Base-by-base conservation (phyloP, 1,140 invertebrate genomes). In the Oreohelix idahoensis region DNA sequence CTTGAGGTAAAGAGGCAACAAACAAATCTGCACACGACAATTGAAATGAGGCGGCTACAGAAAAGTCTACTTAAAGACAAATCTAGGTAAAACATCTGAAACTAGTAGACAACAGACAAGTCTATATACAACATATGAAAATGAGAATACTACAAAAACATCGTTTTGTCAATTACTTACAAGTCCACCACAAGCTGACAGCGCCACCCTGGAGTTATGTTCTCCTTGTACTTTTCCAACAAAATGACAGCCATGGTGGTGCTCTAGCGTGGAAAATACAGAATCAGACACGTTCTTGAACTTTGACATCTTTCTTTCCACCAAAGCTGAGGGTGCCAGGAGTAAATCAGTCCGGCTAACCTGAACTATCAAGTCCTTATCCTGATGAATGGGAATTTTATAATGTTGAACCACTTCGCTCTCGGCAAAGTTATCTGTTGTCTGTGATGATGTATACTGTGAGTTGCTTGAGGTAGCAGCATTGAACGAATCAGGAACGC, bases 141-240 rank as follows among this genome's bases (percentile, higher is more conserved):
- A 45, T 45, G 5, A 45, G 5, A 45, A 58, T 23, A n/a, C 53
- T 11, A 58, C 17, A 58, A 23, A 11, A 23, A 58, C 1, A 58
- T 58, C 10, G 4, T 20, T 15, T 58, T 58, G 1, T 11, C 5
- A 20, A 20, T 10, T 87, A 94, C 95, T 96, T 93, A 97, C 96
- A 94, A 97, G 92, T 90, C 96, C 96, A 89, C 96, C 94, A 91
- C 96, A 97, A 8, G 96, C 94, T 20, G 96, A 96, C 36, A 97
- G 90, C 42, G 96, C 96, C 58, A 96, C 95, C 73, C 92, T 94
- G 35, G 96, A 96, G 75, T 93, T 89, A 0, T 92, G 90, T 74
- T 96, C 94, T 36, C 95, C 95, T 71, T 94, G 93, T 81, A 97
- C 94, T 84, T 94, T 93, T 79, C 96, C 96, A 69, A 94, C 95